Evolutionary conservation across 2,888 invertebrate genomes (phyloP).

Genomic region (Tachina lurida): DNA sequence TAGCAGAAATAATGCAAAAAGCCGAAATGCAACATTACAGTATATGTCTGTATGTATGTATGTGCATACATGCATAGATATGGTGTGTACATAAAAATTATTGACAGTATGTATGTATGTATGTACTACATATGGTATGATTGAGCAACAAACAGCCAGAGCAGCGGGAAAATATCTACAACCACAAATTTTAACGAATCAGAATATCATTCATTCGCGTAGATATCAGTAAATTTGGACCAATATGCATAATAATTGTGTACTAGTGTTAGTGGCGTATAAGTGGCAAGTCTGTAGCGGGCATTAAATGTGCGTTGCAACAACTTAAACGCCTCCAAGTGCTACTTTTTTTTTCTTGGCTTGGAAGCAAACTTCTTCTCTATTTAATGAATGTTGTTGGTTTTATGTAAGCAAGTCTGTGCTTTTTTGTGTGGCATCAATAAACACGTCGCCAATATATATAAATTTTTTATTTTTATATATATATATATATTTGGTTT

Average conservation of each 20-base stretch:
- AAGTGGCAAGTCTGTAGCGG: slow-evolving; percentile 26
- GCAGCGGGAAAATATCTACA: slow-evolving; percentile 16
- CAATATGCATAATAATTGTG: background rate
- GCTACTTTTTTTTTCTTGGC: slow-evolving; percentile 56
- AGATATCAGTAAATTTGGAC: slow-evolving; percentile 35
- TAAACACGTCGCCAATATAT: slow-evolving; percentile 65
- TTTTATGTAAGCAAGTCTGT: background rate
- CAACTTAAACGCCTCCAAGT: slow-evolving; percentile 64
- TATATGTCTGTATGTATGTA: background rate
- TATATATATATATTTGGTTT: slow-evolving; percentile 30
- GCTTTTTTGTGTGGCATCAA: slow-evolving; percentile 56
- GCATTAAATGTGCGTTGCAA: slow-evolving; percentile 65
- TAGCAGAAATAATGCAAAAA: slow-evolving; percentile 36
- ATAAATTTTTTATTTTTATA: slow-evolving; percentile 2
- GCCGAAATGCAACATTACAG: slow-evolving; percentile 5
- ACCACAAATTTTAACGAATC: slow-evolving; percentile 33
- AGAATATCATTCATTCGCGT: slow-evolving; percentile 14
- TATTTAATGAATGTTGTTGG: slow-evolving; percentile 3
- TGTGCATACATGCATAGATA: too few species aligned
- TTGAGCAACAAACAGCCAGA: slow-evolving; percentile 37
- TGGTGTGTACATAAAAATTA: slow-evolving; percentile 35
- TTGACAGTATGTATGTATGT: too few species aligned
- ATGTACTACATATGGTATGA: too few species aligned
- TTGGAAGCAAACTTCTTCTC: slow-evolving; percentile 26
- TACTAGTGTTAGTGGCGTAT: background rate